These are phyloP conservation scores for Agrotis ipsilon DNA, from an alignment of 2,888 invertebrate species.

Conservation along the genomic window DNA sequence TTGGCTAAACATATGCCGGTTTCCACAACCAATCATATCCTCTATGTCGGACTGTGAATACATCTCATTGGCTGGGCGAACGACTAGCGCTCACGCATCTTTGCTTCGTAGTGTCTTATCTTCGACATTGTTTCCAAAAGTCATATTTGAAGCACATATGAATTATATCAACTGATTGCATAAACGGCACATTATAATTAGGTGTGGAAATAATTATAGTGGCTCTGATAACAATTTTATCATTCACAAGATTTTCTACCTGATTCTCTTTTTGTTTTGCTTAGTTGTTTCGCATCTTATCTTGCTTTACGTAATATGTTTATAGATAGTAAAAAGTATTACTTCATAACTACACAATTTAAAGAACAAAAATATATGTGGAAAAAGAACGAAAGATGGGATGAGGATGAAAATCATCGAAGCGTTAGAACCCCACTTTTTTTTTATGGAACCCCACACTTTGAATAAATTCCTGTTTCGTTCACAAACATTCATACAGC, in stretches of 20 bases:
- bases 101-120: background rate
- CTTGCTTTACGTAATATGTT: background rate
- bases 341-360: slow-evolving; percentile 4
- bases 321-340: background rate
- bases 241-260: slow-evolving; percentile 14
- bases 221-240: slow-evolving; percentile 20
- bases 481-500: too few species aligned
- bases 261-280: slow-evolving; percentile 3
- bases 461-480: too few species aligned
- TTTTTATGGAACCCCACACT: too few species aligned
- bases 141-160: background rate
- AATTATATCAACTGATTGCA: slow-evolving; percentile 17
- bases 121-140: background rate
- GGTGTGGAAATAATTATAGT: slow-evolving; percentile 15
- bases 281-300: background rate
- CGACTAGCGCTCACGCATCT: background rate
- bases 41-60: background rate
- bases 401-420: too few species aligned
- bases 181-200: slow-evolving; percentile 6
- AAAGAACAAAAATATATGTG: background rate
- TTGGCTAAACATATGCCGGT: slow-evolving; percentile 2
- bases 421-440: too few species aligned
- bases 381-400: background rate
- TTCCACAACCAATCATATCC: background rate
- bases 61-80: background rate